A percentile compares a stretch with the other conserved stretches of the same genome.
phyloP scores from a whole-genome alignment of 2,113 vertebrate genomes.

The Sporophila hypoxantha region DNA sequence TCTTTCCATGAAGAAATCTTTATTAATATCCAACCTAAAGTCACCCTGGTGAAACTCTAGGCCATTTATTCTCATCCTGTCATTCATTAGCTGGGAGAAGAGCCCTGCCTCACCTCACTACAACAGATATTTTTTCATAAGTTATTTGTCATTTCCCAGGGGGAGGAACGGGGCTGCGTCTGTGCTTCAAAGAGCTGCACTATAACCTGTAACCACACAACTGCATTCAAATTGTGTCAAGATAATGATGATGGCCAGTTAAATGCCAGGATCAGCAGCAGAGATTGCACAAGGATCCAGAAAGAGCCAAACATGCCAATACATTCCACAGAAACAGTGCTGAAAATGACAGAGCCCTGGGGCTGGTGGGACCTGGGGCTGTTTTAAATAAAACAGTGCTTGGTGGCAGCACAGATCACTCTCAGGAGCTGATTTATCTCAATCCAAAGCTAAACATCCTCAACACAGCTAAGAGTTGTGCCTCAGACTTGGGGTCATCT shows the following conservation, averaged over 20 bases:
- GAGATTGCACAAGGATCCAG: neutral
- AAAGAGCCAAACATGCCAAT: neutral
- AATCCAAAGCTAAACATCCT: neutral
- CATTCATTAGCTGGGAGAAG: neutral
- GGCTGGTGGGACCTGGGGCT: neutral
- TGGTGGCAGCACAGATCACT: neutral
- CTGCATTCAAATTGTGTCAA: neutral
- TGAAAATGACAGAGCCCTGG: neutral
- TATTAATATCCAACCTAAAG: neutral
- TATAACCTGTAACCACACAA: neutral
- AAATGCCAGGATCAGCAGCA: neutral
- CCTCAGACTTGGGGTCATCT: neutral
- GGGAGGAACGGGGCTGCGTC: neutral
- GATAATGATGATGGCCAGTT: neutral
- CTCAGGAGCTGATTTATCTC: neutral
- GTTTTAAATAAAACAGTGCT: neutral
- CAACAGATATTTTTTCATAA: neutral
- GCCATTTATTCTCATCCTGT: neutral
- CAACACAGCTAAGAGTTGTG: neutral
- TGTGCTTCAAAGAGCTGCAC: neutral
- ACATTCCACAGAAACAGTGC: neutral
- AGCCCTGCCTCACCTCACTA: fast-evolving
- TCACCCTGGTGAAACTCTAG: neutral
- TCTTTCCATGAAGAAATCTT: neutral
- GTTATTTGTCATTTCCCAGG: neutral